phyloP scores from a whole-genome alignment of 2,113 vertebrate genomes.

The Peromyscus californicus region DNA sequence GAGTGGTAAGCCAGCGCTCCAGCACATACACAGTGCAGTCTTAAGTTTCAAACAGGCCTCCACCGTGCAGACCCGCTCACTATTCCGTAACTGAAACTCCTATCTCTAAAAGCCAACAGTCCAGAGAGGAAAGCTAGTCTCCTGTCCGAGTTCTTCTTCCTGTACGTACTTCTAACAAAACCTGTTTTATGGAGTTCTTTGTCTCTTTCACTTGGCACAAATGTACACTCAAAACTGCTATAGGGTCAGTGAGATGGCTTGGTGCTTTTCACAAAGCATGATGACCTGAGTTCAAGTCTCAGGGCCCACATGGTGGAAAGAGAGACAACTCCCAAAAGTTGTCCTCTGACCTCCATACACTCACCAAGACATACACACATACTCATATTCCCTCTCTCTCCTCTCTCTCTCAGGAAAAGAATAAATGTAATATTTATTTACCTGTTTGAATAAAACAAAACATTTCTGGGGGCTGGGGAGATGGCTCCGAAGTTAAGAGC shows the following conservation, averaged over 20 bases:
- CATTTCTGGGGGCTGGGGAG: not conserved
- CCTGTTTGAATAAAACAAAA: not conserved
- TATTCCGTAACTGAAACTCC: not conserved
- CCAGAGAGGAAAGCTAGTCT: conserved; percentile 9
- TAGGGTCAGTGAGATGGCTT: not conserved
- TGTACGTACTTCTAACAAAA: not conserved
- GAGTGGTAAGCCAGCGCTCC: not conserved
- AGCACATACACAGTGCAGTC: not conserved
- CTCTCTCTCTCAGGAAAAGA: not conserved
- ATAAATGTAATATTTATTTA: not conserved
- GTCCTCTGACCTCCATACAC: not conserved
- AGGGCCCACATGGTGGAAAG: no score
- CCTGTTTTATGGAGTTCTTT: not conserved
- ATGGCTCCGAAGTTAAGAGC: not conserved
- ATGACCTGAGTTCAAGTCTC: not conserved
- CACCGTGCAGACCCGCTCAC: not conserved
- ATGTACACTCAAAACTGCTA: not conserved
- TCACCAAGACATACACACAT: not conserved
- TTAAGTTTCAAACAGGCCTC: not conserved
- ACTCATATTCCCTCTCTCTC: not conserved
- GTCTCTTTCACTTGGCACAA: not conserved
- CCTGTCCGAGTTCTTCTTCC: not conserved
- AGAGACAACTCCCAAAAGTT: not conserved
- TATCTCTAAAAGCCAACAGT: not conserved
- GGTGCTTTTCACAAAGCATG: no score